Evolutionary conservation across 2,113 vertebrate species (phyloP).

Genomic region (Junco hyemalis): DNA sequence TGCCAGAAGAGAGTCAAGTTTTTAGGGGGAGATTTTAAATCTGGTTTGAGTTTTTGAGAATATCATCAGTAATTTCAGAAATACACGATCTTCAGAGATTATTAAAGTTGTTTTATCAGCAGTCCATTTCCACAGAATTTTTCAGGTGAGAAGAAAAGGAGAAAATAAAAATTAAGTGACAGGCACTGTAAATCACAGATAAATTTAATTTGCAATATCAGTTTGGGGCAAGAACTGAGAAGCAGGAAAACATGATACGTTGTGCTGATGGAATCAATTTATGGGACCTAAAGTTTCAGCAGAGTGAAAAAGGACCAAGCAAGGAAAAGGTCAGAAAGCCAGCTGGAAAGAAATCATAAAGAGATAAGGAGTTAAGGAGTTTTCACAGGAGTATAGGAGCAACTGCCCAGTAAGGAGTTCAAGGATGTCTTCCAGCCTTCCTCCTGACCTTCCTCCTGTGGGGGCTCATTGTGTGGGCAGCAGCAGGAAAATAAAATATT

Average conservation of each 20-base stretch:
- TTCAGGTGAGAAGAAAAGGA: background rate
- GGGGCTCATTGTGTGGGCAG: background rate
- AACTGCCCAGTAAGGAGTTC: background rate
- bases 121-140: background rate
- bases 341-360: background rate
- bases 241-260: background rate
- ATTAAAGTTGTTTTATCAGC: accelerated
- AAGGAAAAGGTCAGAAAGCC: background rate
- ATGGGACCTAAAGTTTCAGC: background rate
- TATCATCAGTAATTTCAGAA: background rate
- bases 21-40: background rate
- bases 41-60: background rate
- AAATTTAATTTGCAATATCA: background rate
- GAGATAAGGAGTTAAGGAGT: background rate
- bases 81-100: background rate
- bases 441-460: background rate
- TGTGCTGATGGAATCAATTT: background rate
- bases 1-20: background rate
- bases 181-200: background rate
- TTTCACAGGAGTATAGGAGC: background rate
- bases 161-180: background rate
- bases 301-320: background rate
- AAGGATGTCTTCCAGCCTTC: background rate
- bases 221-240: background rate
- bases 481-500: background rate